These are phyloP conservation scores for Drosophila dunni DNA, from an alignment of 1,140 invertebrate genomes.

Conservation along the genomic window DNA sequence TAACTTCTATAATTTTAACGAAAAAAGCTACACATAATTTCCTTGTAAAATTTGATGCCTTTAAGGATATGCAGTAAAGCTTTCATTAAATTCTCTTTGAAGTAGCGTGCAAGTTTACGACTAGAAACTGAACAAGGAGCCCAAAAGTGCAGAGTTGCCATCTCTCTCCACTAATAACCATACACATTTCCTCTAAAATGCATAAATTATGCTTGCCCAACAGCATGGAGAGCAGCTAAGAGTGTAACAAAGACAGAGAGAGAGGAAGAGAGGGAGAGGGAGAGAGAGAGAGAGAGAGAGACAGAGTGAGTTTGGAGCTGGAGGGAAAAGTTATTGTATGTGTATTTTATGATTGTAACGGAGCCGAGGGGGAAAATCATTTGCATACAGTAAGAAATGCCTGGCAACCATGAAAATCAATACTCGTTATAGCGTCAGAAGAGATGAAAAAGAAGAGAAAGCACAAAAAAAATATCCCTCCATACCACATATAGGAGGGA, in stretches of 20 bases:
- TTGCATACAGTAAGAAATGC: conserved; percentile 13
- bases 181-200: conserved; percentile 18
- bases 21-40: too few species aligned
- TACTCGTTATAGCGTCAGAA: conserved; percentile 8
- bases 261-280: not conserved
- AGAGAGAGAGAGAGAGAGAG: not conserved
- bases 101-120: not conserved
- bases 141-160: conserved; percentile 4
- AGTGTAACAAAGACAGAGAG: not conserved
- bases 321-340: conserved; percentile 13
- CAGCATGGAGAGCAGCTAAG: not conserved
- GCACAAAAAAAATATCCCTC: not conserved
- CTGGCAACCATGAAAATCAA: conserved; percentile 18
- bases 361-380: conserved; percentile 5
- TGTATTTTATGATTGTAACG: conserved; percentile 17
- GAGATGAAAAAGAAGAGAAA: not conserved
- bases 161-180: conserved; percentile 4
- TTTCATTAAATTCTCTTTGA: not conserved
- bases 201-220: conserved; percentile 17
- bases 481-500: not conserved
- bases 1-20: too few species aligned
- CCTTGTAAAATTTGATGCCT: too few species aligned
- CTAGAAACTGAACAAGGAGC: not conserved
- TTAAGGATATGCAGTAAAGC: too few species aligned
- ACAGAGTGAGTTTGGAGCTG: too few species aligned